Percentiles rank a stretch among this genome's conserved stretches.
Conservation (phyloP, 2,113 vertebrate genomes). For the Brevimyrus niger region DNA sequence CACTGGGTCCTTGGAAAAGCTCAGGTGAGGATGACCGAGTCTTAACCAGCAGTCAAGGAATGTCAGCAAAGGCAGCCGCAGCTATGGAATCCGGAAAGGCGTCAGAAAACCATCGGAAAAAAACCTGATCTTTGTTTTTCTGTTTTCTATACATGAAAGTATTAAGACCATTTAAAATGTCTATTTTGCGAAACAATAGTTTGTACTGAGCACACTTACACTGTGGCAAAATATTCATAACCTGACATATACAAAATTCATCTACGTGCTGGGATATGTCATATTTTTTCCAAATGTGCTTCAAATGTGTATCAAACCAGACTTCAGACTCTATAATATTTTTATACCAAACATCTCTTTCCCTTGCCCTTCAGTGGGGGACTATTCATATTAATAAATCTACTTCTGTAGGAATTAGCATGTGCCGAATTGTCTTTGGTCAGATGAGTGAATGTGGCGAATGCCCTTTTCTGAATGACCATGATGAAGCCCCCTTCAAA, state of each 20-base stretch:
- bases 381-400: neutral
- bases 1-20: neutral
- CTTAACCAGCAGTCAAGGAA: neutral
- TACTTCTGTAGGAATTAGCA: neutral
- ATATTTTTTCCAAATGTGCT: neutral
- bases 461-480: conserved; percentile 21
- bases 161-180: neutral
- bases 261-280: neutral
- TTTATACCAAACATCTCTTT: neutral
- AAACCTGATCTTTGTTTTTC: neutral
- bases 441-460: conserved; percentile 12
- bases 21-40: neutral
- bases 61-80: neutral
- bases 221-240: neutral
- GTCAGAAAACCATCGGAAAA: neutral
- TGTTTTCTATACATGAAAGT: neutral
- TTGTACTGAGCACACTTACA: neutral
- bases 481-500: conserved; percentile 21
- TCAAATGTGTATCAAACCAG: neutral
- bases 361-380: neutral
- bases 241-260: neutral
- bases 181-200: neutral
- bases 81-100: neutral
- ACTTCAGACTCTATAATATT: neutral
- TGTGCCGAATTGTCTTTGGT: conserved; percentile 30